Conservation (phyloP, 2,797 vertebrate species). For the Euphonia xanthogaster region DNA sequence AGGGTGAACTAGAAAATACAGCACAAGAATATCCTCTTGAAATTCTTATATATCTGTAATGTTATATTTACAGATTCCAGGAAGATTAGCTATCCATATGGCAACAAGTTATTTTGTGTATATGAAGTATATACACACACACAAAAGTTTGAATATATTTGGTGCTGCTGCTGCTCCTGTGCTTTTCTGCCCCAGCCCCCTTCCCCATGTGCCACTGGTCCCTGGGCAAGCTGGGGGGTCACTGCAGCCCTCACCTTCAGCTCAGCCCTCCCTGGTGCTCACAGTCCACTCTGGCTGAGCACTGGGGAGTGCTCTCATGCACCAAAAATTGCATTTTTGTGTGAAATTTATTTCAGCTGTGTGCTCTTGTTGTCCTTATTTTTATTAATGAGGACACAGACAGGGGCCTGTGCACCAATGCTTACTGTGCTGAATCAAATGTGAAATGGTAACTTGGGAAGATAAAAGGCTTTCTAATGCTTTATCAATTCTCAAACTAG, state of each 20-base stretch:
- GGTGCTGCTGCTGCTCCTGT: background rate
- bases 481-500: background rate
- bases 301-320: background rate
- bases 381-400: background rate
- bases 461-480: background rate
- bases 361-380: background rate
- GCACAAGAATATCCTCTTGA: background rate
- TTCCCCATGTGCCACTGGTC: background rate
- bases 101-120: background rate
- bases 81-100: background rate
- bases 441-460: background rate
- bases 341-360: background rate
- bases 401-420: rapidly evolving
- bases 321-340: background rate
- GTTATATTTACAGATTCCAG: background rate
- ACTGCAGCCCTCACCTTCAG: background rate
- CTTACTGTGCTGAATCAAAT: background rate
- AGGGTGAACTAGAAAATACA: background rate
- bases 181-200: background rate
- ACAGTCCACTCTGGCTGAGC: background rate
- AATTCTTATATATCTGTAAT: background rate
- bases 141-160: rapidly evolving
- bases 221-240: background rate
- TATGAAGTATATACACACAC: background rate
- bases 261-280: background rate